Base-by-base conservation (phyloP, 1,140 invertebrate species). In the Patella vulgata region DNA sequence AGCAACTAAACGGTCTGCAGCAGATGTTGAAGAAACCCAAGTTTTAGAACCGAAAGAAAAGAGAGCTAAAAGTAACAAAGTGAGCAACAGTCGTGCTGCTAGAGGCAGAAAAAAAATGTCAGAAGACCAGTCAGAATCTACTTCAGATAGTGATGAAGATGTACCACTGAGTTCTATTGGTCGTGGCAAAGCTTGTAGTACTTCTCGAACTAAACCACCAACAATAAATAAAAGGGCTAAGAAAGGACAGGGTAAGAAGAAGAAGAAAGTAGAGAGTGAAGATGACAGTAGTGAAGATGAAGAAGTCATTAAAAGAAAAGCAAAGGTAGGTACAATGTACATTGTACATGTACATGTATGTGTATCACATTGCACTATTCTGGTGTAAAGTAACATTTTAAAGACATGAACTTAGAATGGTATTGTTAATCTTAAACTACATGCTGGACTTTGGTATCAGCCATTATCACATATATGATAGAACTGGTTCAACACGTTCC, bases 141-240 rank as follows among this genome's bases (percentile, higher is more conserved):
- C 53, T 39, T 39, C 40, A 2, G 12, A 54, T 25, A 23, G 40
- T 46, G 59, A 48, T 19, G 59, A 62, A 19, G 61, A 63, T n/a
- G 55, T 46, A 8, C 56, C 54, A 14, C 47, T 48, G 4, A 47
- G 39, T n/a, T 51, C 56, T 23, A 58, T 52, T 36, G 54, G 61
- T 6, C 27, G 61, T 40, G 47, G 39, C 46, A 51, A 54, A 27
- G 23, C 42, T 4, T 53, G 57, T 21, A 11, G 44, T 31, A 27
- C 30, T 42, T 1, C 1, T 9, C 30, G 17, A 17, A 23, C 27
- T 9, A 19, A 14, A 1, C 12, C 31, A 6, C 9, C 6, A 17
- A 43, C 17, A 17, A 1, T 23, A 21, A 40, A 25, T 21, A 33
- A 33, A 1, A 57, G 33, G 25, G 21, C 14, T 28, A 31, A 30